phyloP scores from a whole-genome alignment of 2,113 vertebrate species.

The Austrofundulus limnaeus region DNA sequence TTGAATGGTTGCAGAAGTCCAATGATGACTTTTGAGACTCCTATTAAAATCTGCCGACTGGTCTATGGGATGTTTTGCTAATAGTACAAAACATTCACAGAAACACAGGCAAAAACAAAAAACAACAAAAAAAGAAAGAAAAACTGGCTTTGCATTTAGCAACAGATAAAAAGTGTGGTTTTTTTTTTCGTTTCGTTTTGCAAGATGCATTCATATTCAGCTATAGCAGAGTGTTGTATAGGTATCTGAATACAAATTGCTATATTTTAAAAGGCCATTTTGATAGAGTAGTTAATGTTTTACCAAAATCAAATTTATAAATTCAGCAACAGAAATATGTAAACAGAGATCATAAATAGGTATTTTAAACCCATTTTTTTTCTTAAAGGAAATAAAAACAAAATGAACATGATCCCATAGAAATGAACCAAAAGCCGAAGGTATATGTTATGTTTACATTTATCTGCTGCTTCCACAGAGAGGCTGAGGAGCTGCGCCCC shows the following conservation, averaged over 20 bases:
- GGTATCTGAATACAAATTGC: background rate
- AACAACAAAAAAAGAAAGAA: no score
- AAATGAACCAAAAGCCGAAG: background rate
- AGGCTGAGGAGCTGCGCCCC: background rate
- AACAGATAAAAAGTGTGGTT: background rate
- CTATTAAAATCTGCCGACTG: no score
- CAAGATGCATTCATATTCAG: background rate
- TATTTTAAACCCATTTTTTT: background rate
- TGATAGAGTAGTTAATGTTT: background rate
- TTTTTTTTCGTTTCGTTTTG: background rate
- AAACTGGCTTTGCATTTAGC: no score
- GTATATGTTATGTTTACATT: background rate
- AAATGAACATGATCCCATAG: background rate
- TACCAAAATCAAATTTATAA: background rate
- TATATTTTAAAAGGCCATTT: background rate
- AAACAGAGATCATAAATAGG: background rate
- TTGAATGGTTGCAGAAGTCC: no score
- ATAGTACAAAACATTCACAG: no score
- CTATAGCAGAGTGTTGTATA: background rate
- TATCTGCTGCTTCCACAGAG: background rate
- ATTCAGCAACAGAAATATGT: no score
- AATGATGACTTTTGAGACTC: no score
- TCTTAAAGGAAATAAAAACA: background rate
- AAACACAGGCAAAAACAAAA: no score
- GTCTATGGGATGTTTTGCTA: no score